Percentiles rank a stretch among this genome's conserved stretches.
Evolutionary conservation across 2,888 invertebrate species (phyloP).

Genomic region (Hecatera dysodea): DNA sequence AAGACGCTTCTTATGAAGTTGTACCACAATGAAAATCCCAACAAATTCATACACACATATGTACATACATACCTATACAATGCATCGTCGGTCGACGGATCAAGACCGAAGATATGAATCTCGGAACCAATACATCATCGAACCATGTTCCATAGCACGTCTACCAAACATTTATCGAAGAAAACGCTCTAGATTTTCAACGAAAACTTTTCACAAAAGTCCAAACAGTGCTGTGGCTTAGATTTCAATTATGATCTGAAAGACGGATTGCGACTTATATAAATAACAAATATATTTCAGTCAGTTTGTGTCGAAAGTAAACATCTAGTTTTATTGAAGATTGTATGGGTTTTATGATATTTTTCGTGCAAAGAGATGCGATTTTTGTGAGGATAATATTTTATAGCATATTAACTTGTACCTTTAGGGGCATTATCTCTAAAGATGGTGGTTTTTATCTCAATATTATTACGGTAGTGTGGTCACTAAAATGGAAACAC

Average conservation of each 20-base stretch:
- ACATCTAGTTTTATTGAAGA: slow-evolving; percentile 33
- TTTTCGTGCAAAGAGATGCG: slow-evolving; percentile 20
- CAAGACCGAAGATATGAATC: not conserved
- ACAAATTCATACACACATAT: not conserved
- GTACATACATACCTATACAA: not conserved
- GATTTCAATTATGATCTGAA: slow-evolving; percentile 69
- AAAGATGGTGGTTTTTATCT: slow-evolving; percentile 8
- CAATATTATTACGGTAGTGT: slow-evolving; percentile 8
- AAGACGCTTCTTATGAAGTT: no score
- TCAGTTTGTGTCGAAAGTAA: slow-evolving; percentile 40
- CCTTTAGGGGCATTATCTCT: slow-evolving; percentile 19
- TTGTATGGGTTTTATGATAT: slow-evolving; percentile 39
- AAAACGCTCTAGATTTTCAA: slow-evolving; percentile 27
- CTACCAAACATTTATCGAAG: slow-evolving; percentile 22
- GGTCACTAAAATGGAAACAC: not conserved
- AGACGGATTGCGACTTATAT: slow-evolving; percentile 54
- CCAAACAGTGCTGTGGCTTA: slow-evolving; percentile 38
- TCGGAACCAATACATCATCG: slow-evolving; percentile 26
- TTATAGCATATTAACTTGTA: slow-evolving; percentile 50
- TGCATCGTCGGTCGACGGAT: slow-evolving; percentile 20
- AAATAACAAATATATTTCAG: slow-evolving; percentile 55
- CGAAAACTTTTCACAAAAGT: slow-evolving; percentile 40
- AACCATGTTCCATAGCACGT: not conserved
- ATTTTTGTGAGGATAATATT: slow-evolving; percentile 45
- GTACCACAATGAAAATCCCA: not conserved